Evolutionary conservation across 2,113 vertebrate genomes (phyloP).

Genomic region (Willisornis vidua): DNA sequence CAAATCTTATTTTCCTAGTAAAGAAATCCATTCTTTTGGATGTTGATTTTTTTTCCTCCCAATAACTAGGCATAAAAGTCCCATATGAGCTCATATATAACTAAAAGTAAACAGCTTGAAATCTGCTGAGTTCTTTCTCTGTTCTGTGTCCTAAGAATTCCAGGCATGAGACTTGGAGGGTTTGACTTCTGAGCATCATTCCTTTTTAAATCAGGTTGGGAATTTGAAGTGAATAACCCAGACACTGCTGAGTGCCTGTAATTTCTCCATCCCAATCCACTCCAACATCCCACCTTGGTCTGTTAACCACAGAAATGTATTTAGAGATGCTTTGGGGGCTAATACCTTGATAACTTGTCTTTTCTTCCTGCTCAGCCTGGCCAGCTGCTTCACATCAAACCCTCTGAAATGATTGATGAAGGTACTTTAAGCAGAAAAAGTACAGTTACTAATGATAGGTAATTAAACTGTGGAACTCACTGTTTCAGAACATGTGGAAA

Average conservation of each 20-base stretch:
- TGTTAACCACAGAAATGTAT: not conserved
- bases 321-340: not conserved
- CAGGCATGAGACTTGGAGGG: not conserved
- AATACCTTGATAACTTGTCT: not conserved
- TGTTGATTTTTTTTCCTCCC: not conserved
- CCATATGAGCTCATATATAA: not conserved
- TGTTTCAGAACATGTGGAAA: not conserved
- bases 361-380: not conserved
- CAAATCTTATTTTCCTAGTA: not conserved
- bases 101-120: not conserved
- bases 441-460: not conserved
- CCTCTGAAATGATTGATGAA: not conserved
- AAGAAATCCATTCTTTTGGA: not conserved
- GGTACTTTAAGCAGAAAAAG: not conserved
- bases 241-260: not conserved
- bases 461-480: not conserved
- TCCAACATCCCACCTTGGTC: not conserved
- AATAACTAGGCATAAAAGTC: not conserved
- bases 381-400: slow-evolving; percentile 10
- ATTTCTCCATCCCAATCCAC: not conserved
- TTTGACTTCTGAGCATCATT: not conserved
- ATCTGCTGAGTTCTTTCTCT: not conserved
- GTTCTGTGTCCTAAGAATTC: not conserved
- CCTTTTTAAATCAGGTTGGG: not conserved
- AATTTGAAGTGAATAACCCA: not conserved